A percentile compares a stretch with the other conserved stretches of the same genome.
These are phyloP conservation scores for Labroides dimidiatus DNA, from an alignment of 2,797 vertebrate species.

Conservation along the genomic window DNA sequence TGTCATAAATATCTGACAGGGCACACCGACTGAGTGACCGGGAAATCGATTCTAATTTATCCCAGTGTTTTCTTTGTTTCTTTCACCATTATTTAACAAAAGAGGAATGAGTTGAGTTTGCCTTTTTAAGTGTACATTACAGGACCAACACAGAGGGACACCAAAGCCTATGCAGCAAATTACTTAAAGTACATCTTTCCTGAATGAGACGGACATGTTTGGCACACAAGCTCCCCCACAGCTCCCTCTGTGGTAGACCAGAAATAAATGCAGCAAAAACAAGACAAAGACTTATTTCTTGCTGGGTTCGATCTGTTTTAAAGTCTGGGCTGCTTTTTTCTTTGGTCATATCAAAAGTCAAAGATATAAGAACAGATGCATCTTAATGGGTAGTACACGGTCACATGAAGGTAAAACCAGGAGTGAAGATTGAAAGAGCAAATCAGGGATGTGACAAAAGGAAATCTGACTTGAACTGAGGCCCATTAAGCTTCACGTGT, in stretches of 20 bases:
- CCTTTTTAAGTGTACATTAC: neutral
- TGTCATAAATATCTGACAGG: slow-evolving; percentile 10
- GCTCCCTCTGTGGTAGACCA: slow-evolving; percentile 16
- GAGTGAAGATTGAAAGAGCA: neutral
- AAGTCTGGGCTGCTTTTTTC: neutral
- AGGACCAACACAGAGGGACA: neutral
- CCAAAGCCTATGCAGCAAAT: slow-evolving; percentile 1
- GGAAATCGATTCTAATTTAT: neutral
- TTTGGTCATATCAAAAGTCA: neutral
- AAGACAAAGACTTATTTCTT: slow-evolving; percentile 2
- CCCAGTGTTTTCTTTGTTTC: too few species aligned
- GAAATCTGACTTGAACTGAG: neutral
- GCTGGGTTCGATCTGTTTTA: neutral
- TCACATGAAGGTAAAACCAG: neutral
- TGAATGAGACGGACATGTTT: slow-evolving; percentile 20
- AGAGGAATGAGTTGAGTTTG: neutral
- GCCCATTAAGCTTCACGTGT: neutral
- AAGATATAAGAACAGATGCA: neutral
- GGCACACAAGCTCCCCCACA: slow-evolving; percentile 1
- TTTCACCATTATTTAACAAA: neutral
- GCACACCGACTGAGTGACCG: neutral
- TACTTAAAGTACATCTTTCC: slow-evolving; percentile 10
- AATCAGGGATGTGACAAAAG: slow-evolving; percentile 6
- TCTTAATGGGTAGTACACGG: neutral
- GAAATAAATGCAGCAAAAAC: slow-evolving; percentile 10